Percentiles rank a stretch among this genome's conserved stretches.
These are phyloP conservation scores for Rhynchopsitta pachyrhyncha DNA, from an alignment of 2,113 vertebrate genomes.

Conservation along the genomic window DNA sequence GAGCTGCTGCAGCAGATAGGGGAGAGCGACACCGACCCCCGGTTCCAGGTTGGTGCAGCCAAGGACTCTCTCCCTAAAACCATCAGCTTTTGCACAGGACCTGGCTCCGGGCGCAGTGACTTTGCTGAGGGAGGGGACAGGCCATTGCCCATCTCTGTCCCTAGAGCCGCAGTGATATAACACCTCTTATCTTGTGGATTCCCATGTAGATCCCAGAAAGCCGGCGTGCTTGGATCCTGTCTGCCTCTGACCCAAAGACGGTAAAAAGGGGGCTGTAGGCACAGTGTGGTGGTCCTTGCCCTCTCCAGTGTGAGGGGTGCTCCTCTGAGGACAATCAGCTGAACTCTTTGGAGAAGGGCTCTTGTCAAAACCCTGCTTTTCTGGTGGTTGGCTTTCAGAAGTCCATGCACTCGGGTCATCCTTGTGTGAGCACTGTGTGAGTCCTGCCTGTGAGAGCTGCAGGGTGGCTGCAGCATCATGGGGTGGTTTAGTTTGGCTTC, in stretches of 20 bases:
- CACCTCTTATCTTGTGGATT: slow-evolving; percentile 69
- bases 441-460: not conserved
- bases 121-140: not conserved
- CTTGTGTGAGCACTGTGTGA: fast-evolving
- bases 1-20: slow-evolving; percentile 96
- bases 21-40: slow-evolving; percentile 89
- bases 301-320: not conserved
- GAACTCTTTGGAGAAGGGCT: slow-evolving; percentile 8
- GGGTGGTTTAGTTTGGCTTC: not conserved
- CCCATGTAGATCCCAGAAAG: slow-evolving; percentile 75
- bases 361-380: not conserved
- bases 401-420: slow-evolving; percentile 41
- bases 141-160: not conserved
- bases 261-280: slow-evolving; percentile 40
- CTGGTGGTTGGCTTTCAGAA: not conserved
- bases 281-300: not conserved
- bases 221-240: slow-evolving; percentile 70
- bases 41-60: slow-evolving; percentile 86
- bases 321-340: not conserved
- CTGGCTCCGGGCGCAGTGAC: fast-evolving
- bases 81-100: not conserved
- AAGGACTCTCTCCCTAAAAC: not conserved
- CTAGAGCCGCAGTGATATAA: not conserved
- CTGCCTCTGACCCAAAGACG: slow-evolving; percentile 66
- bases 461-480: not conserved